Evolutionary conservation across 2,113 vertebrate species (phyloP).

Genomic region (Mormoops blainvillei): DNA sequence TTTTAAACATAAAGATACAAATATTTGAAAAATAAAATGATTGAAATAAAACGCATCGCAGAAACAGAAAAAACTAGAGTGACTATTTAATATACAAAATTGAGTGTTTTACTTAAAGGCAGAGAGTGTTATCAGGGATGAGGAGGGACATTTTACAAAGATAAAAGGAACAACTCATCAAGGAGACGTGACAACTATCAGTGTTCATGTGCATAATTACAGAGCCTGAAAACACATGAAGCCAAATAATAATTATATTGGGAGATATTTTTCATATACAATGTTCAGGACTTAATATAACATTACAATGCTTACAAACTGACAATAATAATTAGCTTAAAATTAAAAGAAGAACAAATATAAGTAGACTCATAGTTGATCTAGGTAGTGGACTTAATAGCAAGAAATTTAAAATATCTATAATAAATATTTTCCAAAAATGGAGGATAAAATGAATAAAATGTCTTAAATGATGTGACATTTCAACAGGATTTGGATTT

Average conservation of each 20-base stretch:
- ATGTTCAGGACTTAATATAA: background rate
- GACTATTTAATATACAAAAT: background rate
- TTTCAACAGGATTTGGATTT: background rate
- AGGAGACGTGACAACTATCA: background rate
- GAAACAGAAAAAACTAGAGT: background rate
- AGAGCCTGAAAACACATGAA: background rate
- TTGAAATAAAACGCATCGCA: background rate
- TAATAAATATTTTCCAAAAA: background rate
- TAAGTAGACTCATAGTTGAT: background rate
- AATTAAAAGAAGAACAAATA: background rate
- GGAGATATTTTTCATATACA: background rate
- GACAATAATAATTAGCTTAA: background rate
- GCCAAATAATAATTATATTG: background rate
- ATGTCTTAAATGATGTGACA: background rate
- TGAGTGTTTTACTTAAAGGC: background rate
- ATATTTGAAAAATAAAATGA: background rate
- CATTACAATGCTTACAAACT: background rate
- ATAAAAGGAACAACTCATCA: background rate
- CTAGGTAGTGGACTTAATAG: background rate
- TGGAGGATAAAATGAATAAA: background rate
- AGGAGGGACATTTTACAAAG: background rate
- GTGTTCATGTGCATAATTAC: background rate
- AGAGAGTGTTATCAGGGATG: background rate
- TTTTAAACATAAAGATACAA: background rate
- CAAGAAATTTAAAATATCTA: background rate